A percentile compares a stretch with the other conserved stretches of the same genome.
Evolutionary conservation across 2,797 vertebrate genomes (phyloP).

Genomic region (Bucorvus abyssinicus): DNA sequence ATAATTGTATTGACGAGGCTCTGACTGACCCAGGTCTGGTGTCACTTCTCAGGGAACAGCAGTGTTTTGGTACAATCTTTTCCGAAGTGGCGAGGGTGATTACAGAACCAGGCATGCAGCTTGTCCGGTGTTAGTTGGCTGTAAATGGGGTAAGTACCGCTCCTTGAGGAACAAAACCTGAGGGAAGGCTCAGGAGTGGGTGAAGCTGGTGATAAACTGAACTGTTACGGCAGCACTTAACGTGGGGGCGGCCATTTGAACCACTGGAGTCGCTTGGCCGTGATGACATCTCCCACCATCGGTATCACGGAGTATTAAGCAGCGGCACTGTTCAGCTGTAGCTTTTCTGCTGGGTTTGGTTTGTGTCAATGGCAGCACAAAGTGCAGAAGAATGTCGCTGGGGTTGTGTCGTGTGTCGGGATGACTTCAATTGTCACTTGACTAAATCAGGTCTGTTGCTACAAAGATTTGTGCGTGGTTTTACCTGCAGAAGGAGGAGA

Average conservation of each 20-base stretch:
- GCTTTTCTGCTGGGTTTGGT: neutral
- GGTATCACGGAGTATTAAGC: neutral
- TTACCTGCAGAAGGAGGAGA: neutral
- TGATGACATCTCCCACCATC: neutral
- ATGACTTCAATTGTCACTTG: neutral
- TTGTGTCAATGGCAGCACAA: neutral
- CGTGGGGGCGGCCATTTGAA: neutral
- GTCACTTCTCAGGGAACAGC: slow-evolving; percentile 86
- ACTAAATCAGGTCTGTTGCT: neutral
- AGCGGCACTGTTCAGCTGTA: neutral
- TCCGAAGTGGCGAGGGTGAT: slow-evolving; percentile 93
- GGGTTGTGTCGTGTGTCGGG: neutral
- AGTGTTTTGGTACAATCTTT: slow-evolving; percentile 98
- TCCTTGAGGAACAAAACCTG: neutral
- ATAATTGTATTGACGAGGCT: no score
- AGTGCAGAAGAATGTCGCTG: neutral
- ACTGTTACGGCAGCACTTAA: neutral
- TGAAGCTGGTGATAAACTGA: neutral
- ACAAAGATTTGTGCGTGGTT: neutral
- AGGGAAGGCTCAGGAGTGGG: neutral
- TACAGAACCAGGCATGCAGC: slow-evolving; percentile 95
- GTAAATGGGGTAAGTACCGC: slow-evolving; percentile 93
- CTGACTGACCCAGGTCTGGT: neutral
- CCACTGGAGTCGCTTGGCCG: neutral
- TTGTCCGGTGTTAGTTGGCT: slow-evolving; percentile 95